phyloP scores from a whole-genome alignment of 2,113 vertebrate species.

The Rhabdomys dilectus region DNA sequence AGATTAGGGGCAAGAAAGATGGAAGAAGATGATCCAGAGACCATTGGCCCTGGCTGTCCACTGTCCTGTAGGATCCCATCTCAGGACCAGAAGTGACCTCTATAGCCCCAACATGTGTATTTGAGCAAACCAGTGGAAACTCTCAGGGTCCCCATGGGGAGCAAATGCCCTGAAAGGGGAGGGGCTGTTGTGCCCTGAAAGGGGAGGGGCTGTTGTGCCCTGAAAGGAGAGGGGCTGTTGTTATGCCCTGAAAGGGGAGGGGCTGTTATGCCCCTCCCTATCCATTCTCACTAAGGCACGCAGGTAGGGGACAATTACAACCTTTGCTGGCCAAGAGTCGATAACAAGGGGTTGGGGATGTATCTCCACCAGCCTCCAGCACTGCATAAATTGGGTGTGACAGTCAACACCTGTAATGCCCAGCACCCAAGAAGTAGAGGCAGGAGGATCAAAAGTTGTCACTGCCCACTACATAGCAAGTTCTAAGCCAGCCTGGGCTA shows the following conservation, averaged over 20 bases:
- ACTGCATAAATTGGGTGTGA: neutral
- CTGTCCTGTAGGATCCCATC: fast-evolving
- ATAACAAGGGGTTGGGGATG: neutral
- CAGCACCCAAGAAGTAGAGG: neutral
- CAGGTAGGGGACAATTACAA: neutral
- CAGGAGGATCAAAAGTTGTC: neutral
- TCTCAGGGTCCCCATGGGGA: neutral
- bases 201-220: neutral
- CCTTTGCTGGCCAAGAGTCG: neutral
- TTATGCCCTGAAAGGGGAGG: neutral
- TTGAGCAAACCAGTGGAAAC: neutral
- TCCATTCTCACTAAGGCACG: neutral
- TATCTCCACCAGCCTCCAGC: neutral
- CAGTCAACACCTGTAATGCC: neutral
- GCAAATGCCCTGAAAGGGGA: neutral
- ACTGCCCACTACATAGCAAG: neutral
- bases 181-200: neutral
- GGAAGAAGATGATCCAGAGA: neutral
- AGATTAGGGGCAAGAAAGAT: neutral
- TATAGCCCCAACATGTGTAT: fast-evolving
- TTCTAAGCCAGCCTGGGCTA: neutral
- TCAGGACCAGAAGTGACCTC: neutral
- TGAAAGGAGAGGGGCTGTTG: neutral
- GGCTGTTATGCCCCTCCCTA: neutral
- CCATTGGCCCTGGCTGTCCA: neutral